Base-by-base conservation (phyloP, 2,888 invertebrate species). In the Metalampra italica region DNA sequence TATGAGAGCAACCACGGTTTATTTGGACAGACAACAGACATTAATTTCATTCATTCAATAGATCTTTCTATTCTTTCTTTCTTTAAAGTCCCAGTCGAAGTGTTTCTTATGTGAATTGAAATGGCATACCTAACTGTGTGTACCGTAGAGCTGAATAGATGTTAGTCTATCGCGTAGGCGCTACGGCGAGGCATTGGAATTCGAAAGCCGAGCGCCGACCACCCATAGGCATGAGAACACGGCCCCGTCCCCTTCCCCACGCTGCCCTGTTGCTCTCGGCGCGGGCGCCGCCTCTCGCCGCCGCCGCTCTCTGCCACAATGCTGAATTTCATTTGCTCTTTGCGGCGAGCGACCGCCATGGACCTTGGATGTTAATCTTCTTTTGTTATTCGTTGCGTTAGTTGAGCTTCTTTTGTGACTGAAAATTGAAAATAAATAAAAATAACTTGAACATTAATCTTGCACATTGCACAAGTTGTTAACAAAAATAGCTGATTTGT, bases 211-310 rank as follows among this genome's bases (percentile, higher is more conserved):
- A 82, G 82, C 86, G 79, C 75, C 80, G 88, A 87, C 88, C 88
- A 87, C 88, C 88, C 88, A 86, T 80, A 84, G 85, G 81, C 88
- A 83, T 87, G 88, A 86, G 88, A 89, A 87, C 88, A 71, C 68
- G 78, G 78, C 77, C 75, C 72, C 78, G 78, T 78, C 78, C 84
- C 85, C 81, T 84, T 85, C 86, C 87, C 85, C 87, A 86, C 86
- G 82, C 76, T 67, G 64, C 75, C 65, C 67, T 66, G 71, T 67
- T 69, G 70, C 69, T 36, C 53, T 34, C 46, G 75, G 79, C 83
- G 78, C 83, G 86, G 82, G 84, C 84, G 80, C 78, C 78, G 77
- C 11, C 36, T n/a, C 11, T 11, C 32, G 32, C 32, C 32, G 32
- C 32, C 32, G 72, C 81, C 82, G 78, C 79, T 86, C 84, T 83